A percentile compares a stretch with the other conserved stretches of the same genome.
phyloP scores from a whole-genome alignment of 2,888 invertebrate genomes.

The Ethmia dodecea region DNA sequence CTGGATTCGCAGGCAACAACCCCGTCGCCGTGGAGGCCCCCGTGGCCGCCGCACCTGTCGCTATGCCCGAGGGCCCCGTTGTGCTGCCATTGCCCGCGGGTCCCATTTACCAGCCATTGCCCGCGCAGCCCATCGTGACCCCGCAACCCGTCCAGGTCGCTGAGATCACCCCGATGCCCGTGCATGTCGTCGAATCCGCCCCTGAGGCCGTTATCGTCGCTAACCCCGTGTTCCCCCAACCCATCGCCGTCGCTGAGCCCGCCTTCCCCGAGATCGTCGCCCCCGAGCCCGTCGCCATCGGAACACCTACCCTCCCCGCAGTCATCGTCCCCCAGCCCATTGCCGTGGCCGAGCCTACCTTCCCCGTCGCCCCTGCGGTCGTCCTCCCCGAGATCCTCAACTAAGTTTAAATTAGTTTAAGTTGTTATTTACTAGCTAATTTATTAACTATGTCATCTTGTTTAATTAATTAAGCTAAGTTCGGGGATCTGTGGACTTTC shows the following conservation, averaged over 20 bases:
- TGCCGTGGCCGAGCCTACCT: constrained; percentile 13
- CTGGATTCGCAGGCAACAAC: constrained; percentile 4
- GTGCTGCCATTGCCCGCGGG: too few species aligned
- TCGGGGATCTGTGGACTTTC: constrained; percentile 12
- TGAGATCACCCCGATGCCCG: constrained; percentile 28
- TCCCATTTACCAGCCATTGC: too few species aligned
- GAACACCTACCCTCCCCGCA: constrained; percentile 17
- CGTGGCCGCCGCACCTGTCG: constrained; percentile 9
- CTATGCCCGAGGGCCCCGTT: constrained; percentile 7
- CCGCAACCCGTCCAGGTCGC: constrained; percentile 25
- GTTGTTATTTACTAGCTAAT: background rate
- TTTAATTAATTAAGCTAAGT: constrained; percentile 14
- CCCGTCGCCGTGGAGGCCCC: constrained; percentile 16
- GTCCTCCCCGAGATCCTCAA: constrained; percentile 34
- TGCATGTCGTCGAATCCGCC: constrained; percentile 15
- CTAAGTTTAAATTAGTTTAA: constrained; percentile 23
- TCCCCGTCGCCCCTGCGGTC: constrained; percentile 24
- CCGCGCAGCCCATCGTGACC: constrained; percentile 19
- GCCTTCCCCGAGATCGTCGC: constrained; percentile 1
- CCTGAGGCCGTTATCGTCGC: constrained; percentile 13
- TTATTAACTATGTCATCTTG: background rate
- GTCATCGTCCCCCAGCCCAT: constrained; percentile 18
- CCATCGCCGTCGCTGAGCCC: constrained; percentile 8
- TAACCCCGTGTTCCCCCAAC: constrained; percentile 16
- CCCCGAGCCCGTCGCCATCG: constrained; percentile 4